phyloP scores from a whole-genome alignment of 2,888 invertebrate genomes.

The Pristionchus japonicus region DNA sequence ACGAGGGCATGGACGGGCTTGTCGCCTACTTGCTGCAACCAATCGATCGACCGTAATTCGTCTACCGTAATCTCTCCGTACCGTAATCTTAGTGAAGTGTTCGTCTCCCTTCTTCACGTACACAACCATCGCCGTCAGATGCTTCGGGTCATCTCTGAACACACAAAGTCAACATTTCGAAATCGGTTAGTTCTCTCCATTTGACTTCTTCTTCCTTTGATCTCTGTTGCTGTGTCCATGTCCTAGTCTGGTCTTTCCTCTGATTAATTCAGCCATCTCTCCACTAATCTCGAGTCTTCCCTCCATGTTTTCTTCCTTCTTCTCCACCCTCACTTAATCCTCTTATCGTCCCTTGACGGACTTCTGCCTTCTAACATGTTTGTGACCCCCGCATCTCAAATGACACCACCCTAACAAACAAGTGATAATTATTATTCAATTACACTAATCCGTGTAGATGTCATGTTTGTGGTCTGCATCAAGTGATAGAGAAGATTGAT shows the following conservation, averaged over 20 bases:
- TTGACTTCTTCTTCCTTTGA: neutral
- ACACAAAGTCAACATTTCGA: neutral
- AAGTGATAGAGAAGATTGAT: no score
- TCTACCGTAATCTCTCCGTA: constrained; percentile 70
- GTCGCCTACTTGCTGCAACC: constrained; percentile 51
- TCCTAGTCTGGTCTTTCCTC: constrained; percentile 7
- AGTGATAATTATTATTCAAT: neutral
- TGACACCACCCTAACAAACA: neutral
- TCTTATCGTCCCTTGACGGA: neutral
- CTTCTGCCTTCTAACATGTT: neutral
- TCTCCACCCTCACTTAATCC: constrained; percentile 28
- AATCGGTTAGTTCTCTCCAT: neutral
- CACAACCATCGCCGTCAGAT: constrained; percentile 84
- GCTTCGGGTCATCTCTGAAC: constrained; percentile 81
- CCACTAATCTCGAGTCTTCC: neutral
- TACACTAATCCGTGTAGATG: neutral
- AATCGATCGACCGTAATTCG: neutral
- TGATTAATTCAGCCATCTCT: neutral
- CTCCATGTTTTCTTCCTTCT: neutral
- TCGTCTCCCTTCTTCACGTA: constrained; percentile 83
- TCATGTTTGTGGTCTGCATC: neutral
- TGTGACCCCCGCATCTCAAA: neutral
- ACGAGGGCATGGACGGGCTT: constrained; percentile 50
- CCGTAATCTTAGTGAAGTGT: constrained; percentile 83
- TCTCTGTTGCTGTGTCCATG: neutral